phyloP scores from a whole-genome alignment of 1,140 invertebrate genomes.

The Eriocheir sinensis region DNA sequence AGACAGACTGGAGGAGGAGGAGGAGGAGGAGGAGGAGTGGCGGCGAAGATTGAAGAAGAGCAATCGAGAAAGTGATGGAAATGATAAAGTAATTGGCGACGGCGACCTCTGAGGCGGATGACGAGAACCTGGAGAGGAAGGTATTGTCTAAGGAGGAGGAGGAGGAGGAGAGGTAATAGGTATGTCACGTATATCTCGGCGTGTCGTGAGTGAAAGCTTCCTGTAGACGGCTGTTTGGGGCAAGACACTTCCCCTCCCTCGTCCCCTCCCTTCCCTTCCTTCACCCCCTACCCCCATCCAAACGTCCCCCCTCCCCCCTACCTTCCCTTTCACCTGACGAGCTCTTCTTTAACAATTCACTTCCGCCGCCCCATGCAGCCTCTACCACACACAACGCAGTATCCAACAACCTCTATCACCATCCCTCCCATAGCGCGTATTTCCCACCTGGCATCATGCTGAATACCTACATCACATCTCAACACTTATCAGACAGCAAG shows the following conservation, averaged over 20 bases:
- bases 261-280: background rate
- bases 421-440: background rate
- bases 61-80: background rate
- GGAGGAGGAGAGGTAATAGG: background rate
- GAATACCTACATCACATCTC: background rate
- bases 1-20: background rate
- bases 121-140: background rate
- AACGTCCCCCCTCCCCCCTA: too few species aligned
- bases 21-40: background rate
- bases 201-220: background rate
- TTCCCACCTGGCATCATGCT: background rate
- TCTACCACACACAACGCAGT: too few species aligned
- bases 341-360: too few species aligned
- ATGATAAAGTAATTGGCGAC: background rate
- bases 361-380: too few species aligned
- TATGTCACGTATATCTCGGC: background rate
- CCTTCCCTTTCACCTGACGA: too few species aligned
- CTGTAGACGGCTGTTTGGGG: background rate
- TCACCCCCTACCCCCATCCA: background rate
- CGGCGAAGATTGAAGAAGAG: background rate
- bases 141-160: slow-evolving; percentile 2
- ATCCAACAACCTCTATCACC: background rate
- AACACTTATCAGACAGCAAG: background rate
- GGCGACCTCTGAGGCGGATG: background rate
- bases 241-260: background rate